phyloP scores from a whole-genome alignment of 2,113 vertebrate species.

The Seriola rivoliana region DNA sequence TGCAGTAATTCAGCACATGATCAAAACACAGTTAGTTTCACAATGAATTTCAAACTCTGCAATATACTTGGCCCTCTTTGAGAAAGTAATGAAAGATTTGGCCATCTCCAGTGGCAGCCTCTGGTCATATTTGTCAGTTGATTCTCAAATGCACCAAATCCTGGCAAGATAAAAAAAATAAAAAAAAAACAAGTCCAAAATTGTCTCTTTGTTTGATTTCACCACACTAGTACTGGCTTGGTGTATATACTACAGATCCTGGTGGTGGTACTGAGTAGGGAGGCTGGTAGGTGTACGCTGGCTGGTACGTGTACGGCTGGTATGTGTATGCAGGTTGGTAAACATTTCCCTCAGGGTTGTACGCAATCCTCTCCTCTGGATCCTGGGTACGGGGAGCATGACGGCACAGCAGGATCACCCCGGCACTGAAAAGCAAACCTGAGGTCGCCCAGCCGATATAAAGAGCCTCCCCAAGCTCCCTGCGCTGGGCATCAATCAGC shows the following conservation, averaged over 20 bases:
- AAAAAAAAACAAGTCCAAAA: conserved; percentile 22
- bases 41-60: conserved; percentile 9
- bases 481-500: conserved; percentile 83
- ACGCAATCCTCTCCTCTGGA: conserved; percentile 58
- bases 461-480: conserved; percentile 87
- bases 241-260: conserved; percentile 74
- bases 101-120: conserved; percentile 19
- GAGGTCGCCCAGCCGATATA: conserved; percentile 87
- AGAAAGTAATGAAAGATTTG: conserved; percentile 37
- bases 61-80: conserved; percentile 21
- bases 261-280: conserved; percentile 75
- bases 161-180: not conserved
- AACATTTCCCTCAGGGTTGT: conserved; percentile 52
- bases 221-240: conserved; percentile 66
- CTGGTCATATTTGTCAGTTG: not conserved
- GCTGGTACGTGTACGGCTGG: conserved; percentile 75
- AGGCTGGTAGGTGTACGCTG: conserved; percentile 74
- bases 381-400: conserved; percentile 82
- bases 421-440: conserved; percentile 82
- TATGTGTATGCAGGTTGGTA: conserved; percentile 74
- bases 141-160: conserved; percentile 17
- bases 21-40: conserved; percentile 7
- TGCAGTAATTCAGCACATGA: not conserved
- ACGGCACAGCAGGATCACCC: conserved; percentile 85
- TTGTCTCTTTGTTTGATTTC: conserved; percentile 17